Evolutionary conservation across 2,888 invertebrate genomes (phyloP).

Genomic region (Dryocosmus kuriphilus): DNA sequence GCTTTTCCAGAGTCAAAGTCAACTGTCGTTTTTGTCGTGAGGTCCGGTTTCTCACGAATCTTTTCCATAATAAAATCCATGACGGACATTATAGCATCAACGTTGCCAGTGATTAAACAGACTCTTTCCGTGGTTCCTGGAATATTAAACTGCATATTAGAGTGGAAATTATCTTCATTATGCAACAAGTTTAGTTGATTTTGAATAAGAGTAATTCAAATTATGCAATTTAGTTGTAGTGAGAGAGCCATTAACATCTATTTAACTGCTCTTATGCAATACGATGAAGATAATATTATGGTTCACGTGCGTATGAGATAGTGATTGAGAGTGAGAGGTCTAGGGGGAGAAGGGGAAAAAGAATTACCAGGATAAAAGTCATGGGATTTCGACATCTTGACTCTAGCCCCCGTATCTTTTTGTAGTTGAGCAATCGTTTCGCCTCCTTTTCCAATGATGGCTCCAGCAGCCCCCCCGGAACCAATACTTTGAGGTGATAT

Average conservation of each 20-base stretch:
- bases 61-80: slow-evolving; percentile 97
- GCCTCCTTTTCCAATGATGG: slow-evolving; percentile 99
- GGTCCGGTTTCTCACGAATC: slow-evolving; percentile 95
- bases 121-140: slow-evolving; percentile 95
- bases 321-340: background rate
- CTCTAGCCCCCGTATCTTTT: slow-evolving; percentile 97
- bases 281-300: slow-evolving; percentile 9
- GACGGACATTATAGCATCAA: slow-evolving; percentile 94
- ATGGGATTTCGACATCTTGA: slow-evolving; percentile 99
- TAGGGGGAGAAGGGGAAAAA: slow-evolving; percentile 25
- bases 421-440: slow-evolving; percentile 99
- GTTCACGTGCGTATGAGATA: no score
- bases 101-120: slow-evolving; percentile 94
- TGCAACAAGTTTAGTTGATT: slow-evolving; percentile 15
- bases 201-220: background rate
- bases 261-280: slow-evolving; percentile 9
- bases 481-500: slow-evolving; percentile 97
- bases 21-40: slow-evolving; percentile 86
- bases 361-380: slow-evolving; percentile 97
- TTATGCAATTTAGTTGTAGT: background rate
- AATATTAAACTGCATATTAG: background rate
- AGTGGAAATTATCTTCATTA: background rate
- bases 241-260: background rate
- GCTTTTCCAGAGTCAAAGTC: slow-evolving; percentile 88
- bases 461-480: slow-evolving; percentile 98